Percentiles rank a stretch among this genome's conserved stretches.
Evolutionary conservation across 1,140 invertebrate species (phyloP).

Genomic region (Drosophila virilis): DNA sequence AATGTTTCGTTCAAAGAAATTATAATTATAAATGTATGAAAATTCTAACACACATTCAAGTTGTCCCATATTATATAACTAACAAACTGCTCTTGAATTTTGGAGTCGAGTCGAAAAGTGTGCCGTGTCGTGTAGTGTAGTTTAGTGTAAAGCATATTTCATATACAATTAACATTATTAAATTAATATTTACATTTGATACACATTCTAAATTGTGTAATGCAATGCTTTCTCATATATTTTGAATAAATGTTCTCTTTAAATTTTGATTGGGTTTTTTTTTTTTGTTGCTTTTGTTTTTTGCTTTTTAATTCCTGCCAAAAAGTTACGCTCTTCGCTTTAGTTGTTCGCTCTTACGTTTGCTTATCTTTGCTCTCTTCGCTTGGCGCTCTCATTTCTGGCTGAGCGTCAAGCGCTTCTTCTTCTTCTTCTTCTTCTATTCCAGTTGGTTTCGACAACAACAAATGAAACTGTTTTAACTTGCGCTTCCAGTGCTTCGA

Average conservation of each 20-base stretch:
- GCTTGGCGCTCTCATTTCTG: slow-evolving; percentile 19
- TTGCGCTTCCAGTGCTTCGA: slow-evolving; percentile 75
- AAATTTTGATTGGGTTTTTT: slow-evolving; percentile 61
- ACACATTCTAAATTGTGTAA: slow-evolving; percentile 73
- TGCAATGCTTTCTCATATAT: slow-evolving; percentile 37
- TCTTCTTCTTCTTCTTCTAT: neutral
- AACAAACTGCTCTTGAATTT: slow-evolving; percentile 47
- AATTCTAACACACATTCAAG: slow-evolving; percentile 7
- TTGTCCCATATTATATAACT: slow-evolving; percentile 13
- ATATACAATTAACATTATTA: slow-evolving; percentile 48
- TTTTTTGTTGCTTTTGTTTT: slow-evolving; percentile 8
- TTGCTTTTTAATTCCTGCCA: slow-evolving; percentile 8
- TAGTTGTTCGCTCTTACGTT: neutral
- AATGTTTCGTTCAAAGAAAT: slow-evolving; percentile 27
- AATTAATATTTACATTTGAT: slow-evolving; percentile 71
- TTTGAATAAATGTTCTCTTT: slow-evolving; percentile 24
- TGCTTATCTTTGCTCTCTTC: slow-evolving; percentile 2
- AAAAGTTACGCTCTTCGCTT: slow-evolving; percentile 9
- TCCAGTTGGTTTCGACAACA: slow-evolving; percentile 51
- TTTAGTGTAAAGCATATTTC: slow-evolving; percentile 72
- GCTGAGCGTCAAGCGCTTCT: neutral
- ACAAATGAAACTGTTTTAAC: slow-evolving; percentile 64
- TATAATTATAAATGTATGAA: slow-evolving; percentile 10
- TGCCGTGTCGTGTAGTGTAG: slow-evolving; percentile 46
- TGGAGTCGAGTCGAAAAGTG: slow-evolving; percentile 41